phyloP scores from a whole-genome alignment of 2,797 vertebrate genomes.

The Thamnophis elegans region DNA sequence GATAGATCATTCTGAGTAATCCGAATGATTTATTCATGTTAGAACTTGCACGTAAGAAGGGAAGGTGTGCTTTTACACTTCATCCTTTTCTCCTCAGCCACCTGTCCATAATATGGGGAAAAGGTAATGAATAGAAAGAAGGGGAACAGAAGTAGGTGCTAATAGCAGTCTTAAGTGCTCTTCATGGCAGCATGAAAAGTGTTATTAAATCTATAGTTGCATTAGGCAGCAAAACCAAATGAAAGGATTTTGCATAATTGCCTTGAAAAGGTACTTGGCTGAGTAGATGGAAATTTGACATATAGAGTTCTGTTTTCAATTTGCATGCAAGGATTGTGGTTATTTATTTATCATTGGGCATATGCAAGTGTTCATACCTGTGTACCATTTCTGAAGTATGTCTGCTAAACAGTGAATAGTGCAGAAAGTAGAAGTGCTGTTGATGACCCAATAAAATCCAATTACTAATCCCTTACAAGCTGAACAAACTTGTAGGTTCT shows the following conservation, averaged over 20 bases:
- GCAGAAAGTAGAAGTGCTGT: constrained; percentile 15
- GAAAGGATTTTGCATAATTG: constrained; percentile 24
- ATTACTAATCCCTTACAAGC: background rate
- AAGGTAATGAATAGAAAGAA: background rate
- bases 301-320: constrained; percentile 2
- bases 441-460: background rate
- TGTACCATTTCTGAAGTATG: background rate
- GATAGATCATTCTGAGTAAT: constrained; percentile 21
- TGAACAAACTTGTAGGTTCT: background rate
- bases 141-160: background rate
- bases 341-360: background rate
- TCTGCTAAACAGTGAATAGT: background rate
- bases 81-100: background rate
- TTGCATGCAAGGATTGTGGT: constrained; percentile 12
- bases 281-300: background rate
- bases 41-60: background rate
- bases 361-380: background rate
- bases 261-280: constrained; percentile 22
- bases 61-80: background rate
- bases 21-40: constrained; percentile 8
- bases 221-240: background rate
- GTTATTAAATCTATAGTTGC: constrained; percentile 18
- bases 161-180: constrained; percentile 12
- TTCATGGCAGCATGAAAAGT: constrained; percentile 5
- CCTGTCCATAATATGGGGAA: background rate